Conservation (phyloP, 2,888 invertebrate species). For the Standfussiana lucernea region DNA sequence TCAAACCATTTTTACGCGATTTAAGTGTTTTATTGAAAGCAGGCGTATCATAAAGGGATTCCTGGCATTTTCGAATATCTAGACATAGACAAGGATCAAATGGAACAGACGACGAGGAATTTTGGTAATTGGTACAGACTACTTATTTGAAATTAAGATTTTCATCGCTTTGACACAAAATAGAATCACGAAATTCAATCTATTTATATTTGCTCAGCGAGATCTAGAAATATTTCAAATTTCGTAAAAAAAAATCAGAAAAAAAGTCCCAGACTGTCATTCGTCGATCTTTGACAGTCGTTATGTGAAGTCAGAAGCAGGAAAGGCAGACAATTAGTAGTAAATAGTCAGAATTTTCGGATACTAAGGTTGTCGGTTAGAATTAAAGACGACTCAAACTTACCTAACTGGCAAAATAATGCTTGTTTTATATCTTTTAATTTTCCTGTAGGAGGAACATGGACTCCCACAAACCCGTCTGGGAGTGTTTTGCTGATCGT, state of each 20-base stretch:
- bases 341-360: too few species aligned
- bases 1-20: neutral
- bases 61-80: neutral
- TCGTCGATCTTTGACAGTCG: neutral
- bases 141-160: neutral
- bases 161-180: neutral
- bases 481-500: slow-evolving; percentile 91
- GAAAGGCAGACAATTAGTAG: neutral
- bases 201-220: neutral
- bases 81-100: neutral
- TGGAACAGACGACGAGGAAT: neutral
- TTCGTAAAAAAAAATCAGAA: too few species aligned
- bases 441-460: slow-evolving; percentile 88
- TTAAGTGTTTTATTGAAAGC: neutral
- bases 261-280: too few species aligned
- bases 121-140: neutral
- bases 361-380: neutral
- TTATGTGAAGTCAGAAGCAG: neutral
- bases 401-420: neutral
- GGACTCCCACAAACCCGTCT: slow-evolving; percentile 90
- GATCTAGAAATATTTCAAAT: neutral
- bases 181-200: neutral
- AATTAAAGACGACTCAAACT: neutral
- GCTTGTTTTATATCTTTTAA: neutral
- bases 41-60: neutral